Conservation (phyloP, 1,140 invertebrate genomes). For the Oryzaephilus surinamensis region DNA sequence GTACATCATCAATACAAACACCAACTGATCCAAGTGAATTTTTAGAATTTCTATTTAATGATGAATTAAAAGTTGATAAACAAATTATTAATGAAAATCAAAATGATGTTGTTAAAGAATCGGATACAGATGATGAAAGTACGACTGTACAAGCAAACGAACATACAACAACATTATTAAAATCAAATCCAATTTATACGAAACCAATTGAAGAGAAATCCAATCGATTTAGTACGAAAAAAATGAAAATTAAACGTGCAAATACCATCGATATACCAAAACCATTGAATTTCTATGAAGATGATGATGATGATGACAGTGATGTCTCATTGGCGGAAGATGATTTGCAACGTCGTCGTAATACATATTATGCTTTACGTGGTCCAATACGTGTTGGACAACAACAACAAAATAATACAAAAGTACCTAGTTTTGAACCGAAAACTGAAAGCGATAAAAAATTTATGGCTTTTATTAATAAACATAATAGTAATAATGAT, state of each 20-base stretch:
- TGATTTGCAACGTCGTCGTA: constrained; percentile 31
- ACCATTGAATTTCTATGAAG: constrained; percentile 43
- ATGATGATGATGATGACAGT: constrained; percentile 31
- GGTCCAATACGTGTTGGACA: constrained; percentile 48
- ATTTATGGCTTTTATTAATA: constrained; percentile 71
- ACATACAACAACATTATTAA: neutral
- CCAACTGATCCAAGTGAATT: constrained; percentile 24
- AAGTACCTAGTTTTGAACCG: constrained; percentile 58
- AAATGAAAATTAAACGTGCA: constrained; percentile 69
- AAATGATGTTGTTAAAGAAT: constrained; percentile 6
- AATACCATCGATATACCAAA: constrained; percentile 82
- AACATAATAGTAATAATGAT: constrained; percentile 48
- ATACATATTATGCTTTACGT: constrained; percentile 40
- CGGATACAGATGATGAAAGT: constrained; percentile 16
- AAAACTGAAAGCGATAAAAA: constrained; percentile 78
- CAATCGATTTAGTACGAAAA: constrained; percentile 54
- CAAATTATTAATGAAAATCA: constrained; percentile 4
- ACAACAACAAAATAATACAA: constrained; percentile 30
- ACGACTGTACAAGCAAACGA: constrained; percentile 8
- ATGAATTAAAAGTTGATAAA: constrained; percentile 14
- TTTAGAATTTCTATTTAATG: constrained; percentile 18
- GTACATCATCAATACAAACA: constrained; percentile 28
- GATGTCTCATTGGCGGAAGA: constrained; percentile 27
- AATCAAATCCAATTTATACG: constrained; percentile 16
- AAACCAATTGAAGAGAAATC: constrained; percentile 15